Base-by-base conservation (phyloP, 2,888 invertebrate genomes). In the Zonitis immaculata region DNA sequence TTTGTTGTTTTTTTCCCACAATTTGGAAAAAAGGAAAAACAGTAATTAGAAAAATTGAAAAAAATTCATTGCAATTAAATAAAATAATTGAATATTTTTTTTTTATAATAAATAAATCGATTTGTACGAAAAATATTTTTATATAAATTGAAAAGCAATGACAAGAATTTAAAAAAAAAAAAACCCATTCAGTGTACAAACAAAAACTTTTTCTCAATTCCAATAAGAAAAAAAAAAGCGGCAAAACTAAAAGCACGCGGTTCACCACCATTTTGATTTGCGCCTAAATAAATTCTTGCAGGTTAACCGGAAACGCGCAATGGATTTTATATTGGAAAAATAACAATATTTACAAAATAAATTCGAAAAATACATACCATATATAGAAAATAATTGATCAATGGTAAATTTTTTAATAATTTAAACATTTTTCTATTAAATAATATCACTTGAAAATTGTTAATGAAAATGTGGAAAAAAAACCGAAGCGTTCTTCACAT, bases 251-350 rank as follows among this genome's bases (percentile, higher is more conserved):
- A 71, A 73, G 73, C 74, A 74, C 75, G 75, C 74, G 75, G 74
- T 74, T 66, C 39, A 70, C 74, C 74, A 70, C 75, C 75, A 75
- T 75, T 74, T 75, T 75, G 75, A 72, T 70, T 70, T 66, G 63
- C 67, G 67, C 69, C 67, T 64, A 68, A 66, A 69, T 68, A 68
- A 63, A 67, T 65, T 68, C 72, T 73, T 74, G 67, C 72, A 74
- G 74, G 75, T 74, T 75, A 75, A 71, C 73, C 74, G 73, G 74
- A 74, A 71, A 74, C 70, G 72, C 70, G 69, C 60, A 62, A 53
- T 48, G 54, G 53, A 59, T 55, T 61, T 56, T 56, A 46, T 48
- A 50, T 25, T 44, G 39, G 59, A 56, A 56, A 47, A 51, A 47
- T 9, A 35, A 6, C 8, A 35, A 27, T 30, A n/a, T 39, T 46